Evolutionary conservation across 2,113 vertebrate species (phyloP).

Genomic region (Sterrhoptilus dennistouni): DNA sequence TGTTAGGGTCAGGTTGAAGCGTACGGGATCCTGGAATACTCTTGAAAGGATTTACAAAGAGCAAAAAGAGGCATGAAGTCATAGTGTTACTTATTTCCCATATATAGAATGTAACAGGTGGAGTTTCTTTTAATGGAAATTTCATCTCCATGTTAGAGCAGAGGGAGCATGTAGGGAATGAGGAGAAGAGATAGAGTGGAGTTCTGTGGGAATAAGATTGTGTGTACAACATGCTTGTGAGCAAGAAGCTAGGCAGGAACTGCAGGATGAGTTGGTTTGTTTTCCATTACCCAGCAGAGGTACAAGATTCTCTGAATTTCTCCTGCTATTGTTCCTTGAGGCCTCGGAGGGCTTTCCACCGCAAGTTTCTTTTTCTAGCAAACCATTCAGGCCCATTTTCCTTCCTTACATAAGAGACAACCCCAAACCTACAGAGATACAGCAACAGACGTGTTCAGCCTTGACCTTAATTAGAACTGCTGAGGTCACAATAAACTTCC

Average conservation of each 20-base stretch:
- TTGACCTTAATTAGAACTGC: not conserved
- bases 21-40: not conserved
- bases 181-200: not conserved
- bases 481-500: not conserved
- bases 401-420: not conserved
- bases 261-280: not conserved
- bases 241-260: not conserved
- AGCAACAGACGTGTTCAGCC: not conserved
- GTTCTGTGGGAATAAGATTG: not conserved
- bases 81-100: not conserved
- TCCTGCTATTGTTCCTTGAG: not conserved
- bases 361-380: not conserved
- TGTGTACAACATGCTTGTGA: not conserved
- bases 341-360: not conserved
- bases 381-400: not conserved
- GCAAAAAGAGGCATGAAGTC: not conserved
- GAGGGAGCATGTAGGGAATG: not conserved
- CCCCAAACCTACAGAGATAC: not conserved
- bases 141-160: not conserved
- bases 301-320: not conserved
- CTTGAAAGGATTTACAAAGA: not conserved
- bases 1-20: not conserved
- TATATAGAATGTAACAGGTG: rapidly evolving
- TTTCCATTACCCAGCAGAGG: not conserved
- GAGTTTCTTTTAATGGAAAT: not conserved